A percentile compares a stretch with the other conserved stretches of the same genome.
phyloP scores from a whole-genome alignment of 2,888 invertebrate genomes.

The Amiota communis region DNA sequence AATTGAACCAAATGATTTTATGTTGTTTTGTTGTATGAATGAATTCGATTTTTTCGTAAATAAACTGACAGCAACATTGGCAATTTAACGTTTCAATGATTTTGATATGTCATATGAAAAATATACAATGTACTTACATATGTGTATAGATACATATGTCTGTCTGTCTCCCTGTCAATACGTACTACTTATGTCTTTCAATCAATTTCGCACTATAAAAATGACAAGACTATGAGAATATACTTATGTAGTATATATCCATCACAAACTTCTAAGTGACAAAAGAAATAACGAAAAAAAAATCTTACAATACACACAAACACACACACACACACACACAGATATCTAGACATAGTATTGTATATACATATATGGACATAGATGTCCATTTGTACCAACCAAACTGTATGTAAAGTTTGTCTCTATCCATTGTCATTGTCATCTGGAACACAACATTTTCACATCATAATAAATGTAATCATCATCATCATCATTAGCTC shows the following conservation, averaged over 20 bases:
- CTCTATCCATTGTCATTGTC: not conserved
- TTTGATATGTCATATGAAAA: conserved; percentile 1
- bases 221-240: not conserved
- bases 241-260: too few species aligned
- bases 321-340: too few species aligned
- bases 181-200: too few species aligned
- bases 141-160: not conserved
- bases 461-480: not conserved
- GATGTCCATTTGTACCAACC: too few species aligned
- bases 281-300: too few species aligned
- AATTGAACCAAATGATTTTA: not conserved
- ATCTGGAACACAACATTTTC: not conserved
- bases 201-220: conserved; percentile 5
- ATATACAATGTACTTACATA: not conserved
- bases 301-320: too few species aligned
- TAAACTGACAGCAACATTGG: not conserved
- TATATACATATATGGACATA: too few species aligned
- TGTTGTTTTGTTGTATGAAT: not conserved
- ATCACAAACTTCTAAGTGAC: too few species aligned
- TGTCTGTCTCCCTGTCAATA: not conserved
- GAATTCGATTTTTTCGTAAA: too few species aligned
- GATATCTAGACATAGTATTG: too few species aligned
- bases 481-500: not conserved
- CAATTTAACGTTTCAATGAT: conserved; percentile 14
- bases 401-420: too few species aligned